Evolutionary conservation across 2,113 vertebrate species (phyloP).

Genomic region (Rutilus rutilus): DNA sequence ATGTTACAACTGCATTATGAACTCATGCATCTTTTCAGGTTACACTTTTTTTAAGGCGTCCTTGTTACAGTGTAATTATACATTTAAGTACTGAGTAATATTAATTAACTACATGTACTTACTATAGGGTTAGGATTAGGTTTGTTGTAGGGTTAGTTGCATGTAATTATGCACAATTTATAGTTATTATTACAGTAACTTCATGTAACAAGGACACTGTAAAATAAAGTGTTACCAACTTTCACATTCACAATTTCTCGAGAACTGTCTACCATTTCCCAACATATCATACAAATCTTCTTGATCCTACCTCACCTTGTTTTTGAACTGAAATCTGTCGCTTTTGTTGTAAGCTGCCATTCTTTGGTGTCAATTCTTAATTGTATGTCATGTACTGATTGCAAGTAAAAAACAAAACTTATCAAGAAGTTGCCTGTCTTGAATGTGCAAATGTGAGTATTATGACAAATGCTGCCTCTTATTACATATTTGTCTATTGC

Average conservation of each 20-base stretch:
- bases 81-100: no score
- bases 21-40: not conserved
- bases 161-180: no score
- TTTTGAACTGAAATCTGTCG: conserved; percentile 1
- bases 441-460: not conserved
- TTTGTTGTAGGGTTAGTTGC: no score
- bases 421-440: not conserved
- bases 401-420: conserved; percentile 15
- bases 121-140: no score
- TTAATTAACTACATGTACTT: no score
- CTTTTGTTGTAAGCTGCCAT: conserved; percentile 10
- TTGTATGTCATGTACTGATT: conserved; percentile 17
- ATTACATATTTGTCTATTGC: not conserved
- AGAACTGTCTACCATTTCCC: not conserved
- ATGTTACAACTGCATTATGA: not conserved
- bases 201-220: no score
- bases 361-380: not conserved
- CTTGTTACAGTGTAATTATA: no score
- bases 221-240: no score
- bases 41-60: no score
- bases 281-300: conserved; percentile 1
- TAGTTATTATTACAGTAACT: no score
- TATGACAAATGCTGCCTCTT: not conserved
- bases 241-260: not conserved
- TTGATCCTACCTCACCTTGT: conserved; percentile 25